Conservation (phyloP, 2,888 invertebrate genomes). For the Resseliella maxima region DNA sequence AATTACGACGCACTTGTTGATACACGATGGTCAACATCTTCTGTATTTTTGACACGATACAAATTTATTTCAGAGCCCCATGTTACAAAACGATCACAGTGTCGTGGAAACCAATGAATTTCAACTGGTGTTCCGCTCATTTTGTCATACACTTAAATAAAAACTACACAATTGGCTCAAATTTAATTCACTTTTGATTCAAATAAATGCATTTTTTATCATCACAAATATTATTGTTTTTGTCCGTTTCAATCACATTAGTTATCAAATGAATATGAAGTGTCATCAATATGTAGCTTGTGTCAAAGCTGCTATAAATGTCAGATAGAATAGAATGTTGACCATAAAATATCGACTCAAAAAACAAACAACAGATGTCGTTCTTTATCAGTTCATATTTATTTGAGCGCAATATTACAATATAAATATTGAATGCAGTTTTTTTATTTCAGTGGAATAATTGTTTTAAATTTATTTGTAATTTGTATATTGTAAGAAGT, state of each 20-base stretch:
- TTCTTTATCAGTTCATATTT: too few relatives aligned
- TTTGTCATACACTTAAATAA: neutral
- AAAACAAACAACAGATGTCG: neutral
- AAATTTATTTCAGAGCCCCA: constrained; percentile 92
- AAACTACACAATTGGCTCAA: neutral
- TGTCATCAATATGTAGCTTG: neutral
- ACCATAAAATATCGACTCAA: neutral
- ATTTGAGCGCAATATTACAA: too few relatives aligned
- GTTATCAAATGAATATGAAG: neutral
- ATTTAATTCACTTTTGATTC: neutral
- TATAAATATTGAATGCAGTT: too few relatives aligned
- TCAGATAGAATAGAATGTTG: neutral
- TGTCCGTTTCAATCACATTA: constrained; percentile 15
- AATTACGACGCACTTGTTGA: constrained; percentile 61
- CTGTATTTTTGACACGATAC: constrained; percentile 78
- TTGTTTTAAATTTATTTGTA: too few relatives aligned
- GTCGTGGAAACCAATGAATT: constrained; percentile 87
- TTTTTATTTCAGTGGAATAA: too few relatives aligned
- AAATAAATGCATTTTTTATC: neutral
- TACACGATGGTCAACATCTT: constrained; percentile 71
- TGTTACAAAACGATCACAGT: constrained; percentile 83
- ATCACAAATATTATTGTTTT: constrained; percentile 41
- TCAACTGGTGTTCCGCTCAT: constrained; percentile 78
- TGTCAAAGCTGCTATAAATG: constrained; percentile 30
- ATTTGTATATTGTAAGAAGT: too few relatives aligned